Base-by-base conservation (phyloP, 2,888 invertebrate species). In the Schrankia costaestrigalis region DNA sequence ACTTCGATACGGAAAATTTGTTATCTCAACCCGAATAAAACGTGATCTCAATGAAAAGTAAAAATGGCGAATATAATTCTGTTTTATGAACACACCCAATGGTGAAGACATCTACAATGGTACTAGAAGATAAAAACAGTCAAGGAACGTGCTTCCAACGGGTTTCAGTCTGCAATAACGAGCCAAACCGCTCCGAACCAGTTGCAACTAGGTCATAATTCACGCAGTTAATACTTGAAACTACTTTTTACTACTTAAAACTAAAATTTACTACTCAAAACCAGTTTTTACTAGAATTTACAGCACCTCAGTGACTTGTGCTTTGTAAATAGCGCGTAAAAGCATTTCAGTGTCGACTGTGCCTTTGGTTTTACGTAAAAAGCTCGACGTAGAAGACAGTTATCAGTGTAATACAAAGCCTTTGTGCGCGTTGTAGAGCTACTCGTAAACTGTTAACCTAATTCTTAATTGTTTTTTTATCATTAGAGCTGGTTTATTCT, bases 131-230 rank as follows among this genome's bases (percentile, higher is more conserved):
- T n/a, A n/a, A 53, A 60, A 59, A 63, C 51, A 46, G 48, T 38
- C 39, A 35, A 31, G 38, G 46, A 52, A 68, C 70, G 67, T 69
- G 70, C 52, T 59, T 63, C 41, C 42, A 55, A 56, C 33, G 41
- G 49, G 35, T 32, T 54, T 54, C 43, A 24, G 44, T 47, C 35
- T 39, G 35, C 44, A 30, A 47, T 64, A 67, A 66, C 65, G 63
- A 69, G 63, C 63, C 58, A 62, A 69, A 58, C 56, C 50, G 41
- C 37, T 29, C 31, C 32, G 34, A 48, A 54, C 59, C 46, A 28
- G 47, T 39, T 48, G 41, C 46, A 66, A 64, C 68, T 62, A 39
- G 69, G 58, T 63, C 69, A 57, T 53, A 50, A 49, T 50, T 41
- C 52, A 57, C 46, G 52, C 50, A 59, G 59, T 62, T 63, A 53